Percentiles rank a stretch among this genome's conserved stretches.
Conservation (phyloP, 2,797 vertebrate species). For the Thalassophryne amazonica region DNA sequence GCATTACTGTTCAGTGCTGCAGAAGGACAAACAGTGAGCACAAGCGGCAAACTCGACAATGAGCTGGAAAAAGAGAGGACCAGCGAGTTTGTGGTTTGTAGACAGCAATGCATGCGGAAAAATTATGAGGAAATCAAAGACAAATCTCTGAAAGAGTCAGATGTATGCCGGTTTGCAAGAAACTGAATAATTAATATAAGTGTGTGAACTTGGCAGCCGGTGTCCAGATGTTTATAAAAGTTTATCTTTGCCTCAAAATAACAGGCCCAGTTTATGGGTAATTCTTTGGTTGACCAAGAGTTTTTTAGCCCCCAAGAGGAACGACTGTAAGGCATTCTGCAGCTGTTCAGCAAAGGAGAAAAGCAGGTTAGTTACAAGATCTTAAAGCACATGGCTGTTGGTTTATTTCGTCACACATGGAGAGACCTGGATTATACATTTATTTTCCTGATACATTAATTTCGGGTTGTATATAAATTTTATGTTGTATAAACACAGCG, state of each 20-base stretch:
- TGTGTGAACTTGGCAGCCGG: not conserved
- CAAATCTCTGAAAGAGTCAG: not conserved
- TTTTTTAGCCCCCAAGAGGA: slow-evolving; percentile 13
- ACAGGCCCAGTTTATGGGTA: slow-evolving; percentile 10
- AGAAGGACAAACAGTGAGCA: slow-evolving; percentile 7
- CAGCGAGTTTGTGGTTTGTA: slow-evolving; percentile 2
- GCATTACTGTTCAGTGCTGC: not conserved
- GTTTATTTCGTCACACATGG: too few relatives aligned
- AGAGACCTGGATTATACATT: too few relatives aligned
- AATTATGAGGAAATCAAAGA: slow-evolving; percentile 7
- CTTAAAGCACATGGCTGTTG: too few relatives aligned
- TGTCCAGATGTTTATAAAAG: slow-evolving; percentile 21
- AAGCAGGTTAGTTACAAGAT: not conserved
- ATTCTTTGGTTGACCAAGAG: not conserved
- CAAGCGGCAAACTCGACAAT: not conserved
- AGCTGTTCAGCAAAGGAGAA: slow-evolving; percentile 42
- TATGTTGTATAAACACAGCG: too few relatives aligned
- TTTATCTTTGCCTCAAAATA: slow-evolving; percentile 21
- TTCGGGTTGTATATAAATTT: too few relatives aligned
- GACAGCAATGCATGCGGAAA: not conserved
- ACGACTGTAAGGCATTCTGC: slow-evolving; percentile 35
- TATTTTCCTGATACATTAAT: too few relatives aligned
- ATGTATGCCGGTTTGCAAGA: slow-evolving; percentile 1
- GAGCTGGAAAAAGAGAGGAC: not conserved
- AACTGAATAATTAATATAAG: slow-evolving; percentile 14